A percentile compares a stretch with the other conserved stretches of the same genome.
Evolutionary conservation across 2,888 invertebrate species (phyloP).

Genomic region (Eristalis intricaria): DNA sequence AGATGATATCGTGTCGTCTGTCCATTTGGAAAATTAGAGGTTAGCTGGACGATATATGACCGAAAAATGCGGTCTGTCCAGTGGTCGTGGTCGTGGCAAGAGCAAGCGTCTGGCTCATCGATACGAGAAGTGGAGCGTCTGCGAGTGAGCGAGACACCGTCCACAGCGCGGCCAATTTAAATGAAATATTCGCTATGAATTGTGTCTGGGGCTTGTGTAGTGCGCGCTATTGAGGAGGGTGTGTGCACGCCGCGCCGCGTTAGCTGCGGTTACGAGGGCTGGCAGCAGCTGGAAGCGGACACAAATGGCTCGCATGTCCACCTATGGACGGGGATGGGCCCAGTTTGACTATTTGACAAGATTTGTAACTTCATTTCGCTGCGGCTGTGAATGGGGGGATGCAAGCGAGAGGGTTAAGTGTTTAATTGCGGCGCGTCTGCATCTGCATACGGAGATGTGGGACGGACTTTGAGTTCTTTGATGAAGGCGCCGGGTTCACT

Average conservation of each 20-base stretch:
- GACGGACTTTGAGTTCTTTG: constrained; percentile 25
- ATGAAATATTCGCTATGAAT: constrained; percentile 70
- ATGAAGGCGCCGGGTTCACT: constrained; percentile 41
- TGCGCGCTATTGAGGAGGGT: constrained; percentile 29
- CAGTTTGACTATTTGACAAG: constrained; percentile 65
- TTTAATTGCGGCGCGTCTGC: constrained; percentile 49
- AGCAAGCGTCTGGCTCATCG: constrained; percentile 36
- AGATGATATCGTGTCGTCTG: constrained; percentile 73
- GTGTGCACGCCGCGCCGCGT: constrained; percentile 6
- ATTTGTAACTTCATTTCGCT: constrained; percentile 69
- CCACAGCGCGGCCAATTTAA: constrained; percentile 63
- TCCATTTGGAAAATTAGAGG: constrained; percentile 73
- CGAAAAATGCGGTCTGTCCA: constrained; percentile 65
- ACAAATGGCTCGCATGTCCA: neutral
- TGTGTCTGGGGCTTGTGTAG: constrained; percentile 18
- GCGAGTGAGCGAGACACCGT: constrained; percentile 4
- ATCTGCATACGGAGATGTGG: constrained; percentile 27
- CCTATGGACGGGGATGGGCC: constrained; percentile 43
- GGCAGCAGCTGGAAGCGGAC: constrained; percentile 55
- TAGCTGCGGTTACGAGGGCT: constrained; percentile 26
- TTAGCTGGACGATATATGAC: constrained; percentile 70
- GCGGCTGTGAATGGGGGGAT: constrained; percentile 35
- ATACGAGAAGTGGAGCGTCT: constrained; percentile 51
- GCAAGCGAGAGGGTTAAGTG: constrained; percentile 58
- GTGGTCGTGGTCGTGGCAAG: constrained; percentile 16